Percentiles rank a stretch among this genome's conserved stretches.
Evolutionary conservation across 2,888 invertebrate species (phyloP).

Genomic region (Danaus chrysippus): DNA sequence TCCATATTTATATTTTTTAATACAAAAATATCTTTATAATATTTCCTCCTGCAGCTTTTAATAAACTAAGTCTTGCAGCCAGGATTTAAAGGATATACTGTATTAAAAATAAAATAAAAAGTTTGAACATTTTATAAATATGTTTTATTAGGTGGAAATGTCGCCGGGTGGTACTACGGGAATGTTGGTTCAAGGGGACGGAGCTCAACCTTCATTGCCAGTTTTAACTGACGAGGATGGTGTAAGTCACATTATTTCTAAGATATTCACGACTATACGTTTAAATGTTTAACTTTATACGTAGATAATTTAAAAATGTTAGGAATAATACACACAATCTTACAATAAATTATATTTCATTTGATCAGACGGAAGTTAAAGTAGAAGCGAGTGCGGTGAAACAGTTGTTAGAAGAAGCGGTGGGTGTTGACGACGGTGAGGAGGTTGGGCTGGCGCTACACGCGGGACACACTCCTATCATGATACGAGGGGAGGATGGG

Average conservation of each 20-base stretch:
- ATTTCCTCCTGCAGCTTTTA: too few species aligned
- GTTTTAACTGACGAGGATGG: constrained; percentile 72
- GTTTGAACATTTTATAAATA: background rate
- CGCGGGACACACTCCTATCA: constrained; percentile 80
- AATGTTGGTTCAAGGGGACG: constrained; percentile 76
- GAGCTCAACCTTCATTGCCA: constrained; percentile 67
- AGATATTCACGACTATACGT: too few species aligned
- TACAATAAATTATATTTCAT: too few species aligned
- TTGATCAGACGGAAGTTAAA: constrained; percentile 60
- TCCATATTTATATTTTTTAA: too few species aligned
- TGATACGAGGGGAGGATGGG: constrained; percentile 92
- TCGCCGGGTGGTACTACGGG: constrained; percentile 82
- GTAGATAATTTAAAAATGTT: too few species aligned
- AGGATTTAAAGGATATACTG: too few species aligned
- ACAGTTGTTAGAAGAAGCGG: constrained; percentile 68
- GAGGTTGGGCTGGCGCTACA: constrained; percentile 60
- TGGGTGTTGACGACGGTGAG: constrained; percentile 63
- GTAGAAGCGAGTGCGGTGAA: constrained; percentile 80
- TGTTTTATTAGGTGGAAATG: constrained; percentile 71
- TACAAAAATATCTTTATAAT: too few species aligned
- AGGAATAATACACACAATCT: too few species aligned
- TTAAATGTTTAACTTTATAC: too few species aligned
- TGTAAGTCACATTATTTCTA: constrained; percentile 46
- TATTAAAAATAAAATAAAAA: too few species aligned
- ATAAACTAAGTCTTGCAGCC: too few species aligned